These are phyloP conservation scores for Busseola fusca DNA, from an alignment of 2,888 invertebrate species.

Conservation along the genomic window DNA sequence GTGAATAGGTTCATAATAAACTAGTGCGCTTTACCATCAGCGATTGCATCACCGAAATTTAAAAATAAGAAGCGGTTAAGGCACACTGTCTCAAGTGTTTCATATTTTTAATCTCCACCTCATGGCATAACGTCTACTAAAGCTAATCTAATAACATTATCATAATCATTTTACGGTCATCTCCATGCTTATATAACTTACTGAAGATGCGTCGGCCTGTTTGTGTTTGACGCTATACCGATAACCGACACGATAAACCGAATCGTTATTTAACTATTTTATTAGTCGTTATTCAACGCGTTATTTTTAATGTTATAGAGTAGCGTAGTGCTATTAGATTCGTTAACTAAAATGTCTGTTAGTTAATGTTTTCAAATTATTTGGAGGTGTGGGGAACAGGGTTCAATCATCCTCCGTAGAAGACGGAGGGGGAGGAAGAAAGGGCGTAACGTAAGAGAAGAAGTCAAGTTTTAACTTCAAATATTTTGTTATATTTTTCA, in stretches of 20 bases:
- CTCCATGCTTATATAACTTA: conserved; percentile 26
- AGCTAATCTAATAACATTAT: conserved; percentile 33
- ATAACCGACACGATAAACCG: conserved; percentile 37
- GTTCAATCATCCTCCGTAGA: no score
- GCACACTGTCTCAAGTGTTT: neutral
- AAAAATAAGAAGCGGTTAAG: no score
- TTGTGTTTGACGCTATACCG: conserved; percentile 29
- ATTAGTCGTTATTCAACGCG: conserved; percentile 49
- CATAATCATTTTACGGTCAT: conserved; percentile 47
- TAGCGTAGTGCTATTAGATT: conserved; percentile 20
- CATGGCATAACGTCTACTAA: conserved; percentile 39
- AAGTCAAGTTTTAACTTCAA: no score
- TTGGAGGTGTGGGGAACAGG: no score
- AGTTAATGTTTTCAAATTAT: neutral
- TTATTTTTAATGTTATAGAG: conserved; percentile 53
- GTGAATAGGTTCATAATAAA: no score
- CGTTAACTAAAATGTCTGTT: neutral
- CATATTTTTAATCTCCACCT: neutral
- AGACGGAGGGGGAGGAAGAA: no score
- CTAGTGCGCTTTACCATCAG: no score
- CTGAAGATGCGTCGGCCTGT: conserved; percentile 32
- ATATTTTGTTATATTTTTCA: no score
- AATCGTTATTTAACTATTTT: conserved; percentile 43
- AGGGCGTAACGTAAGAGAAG: no score
- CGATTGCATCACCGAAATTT: no score